Base-by-base conservation (phyloP, 2,797 vertebrate genomes). In the Fundulus diaphanus region DNA sequence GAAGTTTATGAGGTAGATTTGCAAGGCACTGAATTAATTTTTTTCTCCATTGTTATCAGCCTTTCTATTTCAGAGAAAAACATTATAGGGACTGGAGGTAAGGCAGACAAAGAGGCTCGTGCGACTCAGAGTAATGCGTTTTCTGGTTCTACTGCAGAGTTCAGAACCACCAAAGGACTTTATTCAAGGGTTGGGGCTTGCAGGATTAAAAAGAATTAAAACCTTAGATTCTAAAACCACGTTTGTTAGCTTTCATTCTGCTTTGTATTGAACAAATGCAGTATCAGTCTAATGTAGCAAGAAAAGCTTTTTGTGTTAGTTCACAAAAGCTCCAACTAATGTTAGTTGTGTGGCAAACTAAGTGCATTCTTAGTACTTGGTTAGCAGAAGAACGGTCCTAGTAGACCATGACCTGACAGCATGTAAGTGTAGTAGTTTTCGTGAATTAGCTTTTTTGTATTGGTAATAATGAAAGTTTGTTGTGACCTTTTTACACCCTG, bases 41-140 rank as follows among this genome's bases (percentile, higher is more conserved):
- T 46, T 66, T 66, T 66, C 54, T 68, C n/a, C n/a, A 24, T 9
- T 37, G 40, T 29, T 48, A 4, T 67, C 11, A 70, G 42, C 42
- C 27, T 1, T 20, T 54, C 18, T 35, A 20, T 20, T 66, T 74
- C 18, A 33, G 57, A 66, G 49, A 24, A 61, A 35, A 48, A 48
- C 56, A 57, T 67, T 52, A 70, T 9, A 42, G n/a, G n/a, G 52
- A 68, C 33, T 52, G 56, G 33, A 68, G 3, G 59, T 22, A 13
- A 46, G 37, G 42, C 74, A 72, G 56, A 76, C 70, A 65, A 6
- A 35, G 27, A 15, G 63, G 54, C 70, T 76, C 54, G 52, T 70
- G 71, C 80, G 70, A 77, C 59, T 49, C 54, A 0, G 5, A 37
- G 75, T 51, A 68, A 71, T 9, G 27, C 24, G 40, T 9, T 66